A percentile compares a stretch with the other conserved stretches of the same genome.
These are phyloP conservation scores for Reinhardtius hippoglossoides DNA, from an alignment of 2,113 vertebrate species.

Conservation along the genomic window DNA sequence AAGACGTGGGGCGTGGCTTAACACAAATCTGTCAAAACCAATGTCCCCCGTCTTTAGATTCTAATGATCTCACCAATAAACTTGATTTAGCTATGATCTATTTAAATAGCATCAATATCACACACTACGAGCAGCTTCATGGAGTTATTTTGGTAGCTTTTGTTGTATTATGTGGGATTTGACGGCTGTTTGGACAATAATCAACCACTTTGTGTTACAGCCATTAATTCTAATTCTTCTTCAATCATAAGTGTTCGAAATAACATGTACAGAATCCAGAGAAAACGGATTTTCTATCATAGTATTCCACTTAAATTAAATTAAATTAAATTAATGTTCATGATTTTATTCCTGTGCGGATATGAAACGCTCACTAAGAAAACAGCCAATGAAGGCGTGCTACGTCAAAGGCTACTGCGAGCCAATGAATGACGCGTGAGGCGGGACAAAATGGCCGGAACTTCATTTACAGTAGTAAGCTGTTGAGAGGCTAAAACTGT, in stretches of 20 bases:
- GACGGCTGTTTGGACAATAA: neutral
- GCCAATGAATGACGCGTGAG: conserved; percentile 57
- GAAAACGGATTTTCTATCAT: neutral
- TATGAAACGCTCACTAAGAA: neutral
- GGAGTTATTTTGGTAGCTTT: neutral
- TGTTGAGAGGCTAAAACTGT: neutral
- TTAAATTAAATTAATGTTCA: neutral
- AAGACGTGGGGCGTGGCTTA: conserved; percentile 83
- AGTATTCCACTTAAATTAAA: neutral
- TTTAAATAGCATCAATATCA: neutral
- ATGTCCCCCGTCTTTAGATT: conserved; percentile 59
- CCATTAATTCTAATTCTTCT: neutral
- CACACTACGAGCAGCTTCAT: neutral
- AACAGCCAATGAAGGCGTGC: conserved; percentile 48
- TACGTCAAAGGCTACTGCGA: conserved; percentile 19
- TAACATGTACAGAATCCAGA: neutral
- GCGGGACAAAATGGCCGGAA: conserved; percentile 52
- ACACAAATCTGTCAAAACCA: conserved; percentile 91
- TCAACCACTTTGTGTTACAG: neutral
- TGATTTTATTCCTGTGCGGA: neutral
- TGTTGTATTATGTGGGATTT: neutral
- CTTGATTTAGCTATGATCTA: neutral
- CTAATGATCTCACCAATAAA: conserved; percentile 36
- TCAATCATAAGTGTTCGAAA: neutral
- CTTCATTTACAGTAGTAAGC: conserved; percentile 5